Evolutionary conservation across 2,888 invertebrate species (phyloP).

Genomic region (Athripsodes cinereus): DNA sequence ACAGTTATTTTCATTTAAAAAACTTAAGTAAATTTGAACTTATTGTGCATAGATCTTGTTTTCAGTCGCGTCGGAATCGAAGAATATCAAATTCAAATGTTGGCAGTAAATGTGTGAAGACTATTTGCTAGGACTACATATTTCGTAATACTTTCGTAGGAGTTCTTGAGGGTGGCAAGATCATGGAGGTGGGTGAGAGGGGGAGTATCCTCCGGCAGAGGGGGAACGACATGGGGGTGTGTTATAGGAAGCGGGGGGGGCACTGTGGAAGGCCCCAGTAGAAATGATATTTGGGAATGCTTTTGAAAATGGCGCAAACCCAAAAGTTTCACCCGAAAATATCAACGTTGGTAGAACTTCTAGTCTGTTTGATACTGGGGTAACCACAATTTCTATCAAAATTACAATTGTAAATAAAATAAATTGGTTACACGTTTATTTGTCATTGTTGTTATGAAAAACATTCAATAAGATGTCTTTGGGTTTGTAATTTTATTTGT

Average conservation of each 20-base stretch:
- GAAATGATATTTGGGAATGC: conserved; percentile 28
- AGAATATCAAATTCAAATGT: too few species aligned
- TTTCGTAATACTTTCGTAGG: not conserved
- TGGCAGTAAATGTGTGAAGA: too few species aligned
- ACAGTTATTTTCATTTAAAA: too few species aligned
- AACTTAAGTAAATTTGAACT: too few species aligned
- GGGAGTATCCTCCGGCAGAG: not conserved
- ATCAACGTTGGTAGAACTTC: conserved; percentile 10
- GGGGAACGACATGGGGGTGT: not conserved
- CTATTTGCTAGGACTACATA: too few species aligned
- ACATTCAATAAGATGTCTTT: too few species aligned
- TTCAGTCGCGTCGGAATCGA: too few species aligned
- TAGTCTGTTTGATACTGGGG: not conserved
- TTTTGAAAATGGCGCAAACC: conserved; percentile 26
- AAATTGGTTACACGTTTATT: too few species aligned
- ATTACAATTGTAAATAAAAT: too few species aligned
- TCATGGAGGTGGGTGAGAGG: not conserved
- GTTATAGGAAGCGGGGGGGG: not conserved
- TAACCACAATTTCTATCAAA: not conserved
- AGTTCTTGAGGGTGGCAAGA: conserved; percentile 4
- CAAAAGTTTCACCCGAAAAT: conserved; percentile 21
- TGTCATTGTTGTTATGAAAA: too few species aligned
- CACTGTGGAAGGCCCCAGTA: conserved; percentile 10
- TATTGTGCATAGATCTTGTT: too few species aligned
- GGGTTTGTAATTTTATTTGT: too few species aligned